Evolutionary conservation across 2,797 vertebrate species (phyloP), one percentile per base, ranked within the genome.

Genomic region (Hypotaenidia okinawae): DNA sequence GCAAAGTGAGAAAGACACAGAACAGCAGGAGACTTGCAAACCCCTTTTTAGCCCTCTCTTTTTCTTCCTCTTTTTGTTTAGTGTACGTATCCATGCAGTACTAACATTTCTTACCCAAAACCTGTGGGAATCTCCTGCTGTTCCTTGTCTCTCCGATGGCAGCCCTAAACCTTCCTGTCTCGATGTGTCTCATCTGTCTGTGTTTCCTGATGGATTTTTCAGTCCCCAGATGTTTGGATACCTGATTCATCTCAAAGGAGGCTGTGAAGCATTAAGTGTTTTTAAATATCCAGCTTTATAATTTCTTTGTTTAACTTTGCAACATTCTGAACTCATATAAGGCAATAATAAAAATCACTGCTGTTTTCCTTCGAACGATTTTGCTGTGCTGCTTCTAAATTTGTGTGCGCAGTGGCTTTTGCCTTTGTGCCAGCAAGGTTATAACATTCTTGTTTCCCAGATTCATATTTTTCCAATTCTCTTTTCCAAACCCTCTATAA

Each of bases 151-250:
- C 39, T 91, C 54, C 24, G 0, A 47, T 78, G 69, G 87, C 89
- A 93, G 77, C 73, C 83, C 52, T 84, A 66, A 95, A 92, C 84
- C 84, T 94, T 95, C 84, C 91, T 96, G 90, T 66, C 94, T 61
- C 89, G 91, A 90, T 73, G 16, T 45, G 15, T 89, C 87, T 94
- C 94, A 92, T 94, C 91, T 95, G 87, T 89, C 77, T 93, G 51
- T 83, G 37, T 32, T 96, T 96, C 92, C 94, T 96, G 95, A 94
- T 95, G 91, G 84, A 78, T 95, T 92, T 97, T 94, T 88, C 77
- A 95, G 67, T 87, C 81, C 72, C 63, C 83, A 64, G 73, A 94
- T 89, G 88, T 93, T 94, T 90, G 76, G 69, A 93, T 93, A 93
- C 94, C 91, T 93, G 82, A 91, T 94, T 96, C 59, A 94, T 91